Conservation (phyloP, 2,797 vertebrate genomes). For the Antrozous pallidus region DNA sequence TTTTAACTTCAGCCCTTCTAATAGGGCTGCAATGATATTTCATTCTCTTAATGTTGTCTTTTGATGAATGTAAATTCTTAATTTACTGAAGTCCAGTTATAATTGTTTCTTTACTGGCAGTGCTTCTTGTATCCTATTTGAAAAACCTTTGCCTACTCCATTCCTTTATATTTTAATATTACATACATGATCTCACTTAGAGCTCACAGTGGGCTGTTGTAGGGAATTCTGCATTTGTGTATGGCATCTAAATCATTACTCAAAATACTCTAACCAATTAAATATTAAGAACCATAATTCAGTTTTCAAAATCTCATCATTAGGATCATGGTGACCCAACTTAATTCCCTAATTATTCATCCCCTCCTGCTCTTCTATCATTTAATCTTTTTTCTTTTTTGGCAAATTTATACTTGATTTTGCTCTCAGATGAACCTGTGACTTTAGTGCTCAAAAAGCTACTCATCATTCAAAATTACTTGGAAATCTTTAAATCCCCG, state of each 20-base stretch:
- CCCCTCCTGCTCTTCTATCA: neutral
- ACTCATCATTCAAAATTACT: neutral
- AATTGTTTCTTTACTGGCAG: neutral
- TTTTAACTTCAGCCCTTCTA: neutral
- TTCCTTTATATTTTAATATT: slow-evolving; percentile 25
- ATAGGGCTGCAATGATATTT: neutral
- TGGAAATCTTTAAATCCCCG: neutral
- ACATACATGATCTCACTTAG: neutral
- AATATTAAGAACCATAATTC: slow-evolving; percentile 12
- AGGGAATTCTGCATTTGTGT: neutral
- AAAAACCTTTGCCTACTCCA: neutral
- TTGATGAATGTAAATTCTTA: neutral
- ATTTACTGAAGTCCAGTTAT: neutral
- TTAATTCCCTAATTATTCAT: neutral
- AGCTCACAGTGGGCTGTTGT: neutral
- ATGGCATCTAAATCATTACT: neutral
- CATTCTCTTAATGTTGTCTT: neutral
- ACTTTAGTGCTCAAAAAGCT: slow-evolving; percentile 20
- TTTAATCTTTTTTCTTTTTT: neutral
- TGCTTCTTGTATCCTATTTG: neutral
- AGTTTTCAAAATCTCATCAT: neutral
- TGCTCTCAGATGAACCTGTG: neutral
- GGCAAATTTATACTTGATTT: slow-evolving; percentile 4
- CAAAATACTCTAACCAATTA: neutral
- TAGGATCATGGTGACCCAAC: neutral